phyloP scores from a whole-genome alignment of 2,113 vertebrate genomes.

The Spheniscus mendiculus region DNA sequence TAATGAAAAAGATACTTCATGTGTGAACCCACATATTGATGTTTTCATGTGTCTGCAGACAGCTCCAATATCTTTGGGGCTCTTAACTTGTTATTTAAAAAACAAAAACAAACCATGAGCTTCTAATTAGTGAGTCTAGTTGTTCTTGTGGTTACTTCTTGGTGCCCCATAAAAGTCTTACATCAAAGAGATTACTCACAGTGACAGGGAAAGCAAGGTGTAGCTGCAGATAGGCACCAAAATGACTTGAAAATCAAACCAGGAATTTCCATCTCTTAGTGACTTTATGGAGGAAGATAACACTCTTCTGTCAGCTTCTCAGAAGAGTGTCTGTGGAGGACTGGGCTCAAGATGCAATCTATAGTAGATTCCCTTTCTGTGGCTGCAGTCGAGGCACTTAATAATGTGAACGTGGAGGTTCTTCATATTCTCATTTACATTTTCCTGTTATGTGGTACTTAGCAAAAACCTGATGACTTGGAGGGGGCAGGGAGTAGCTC shows the following conservation, averaged over 20 bases:
- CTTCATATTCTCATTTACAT: not conserved
- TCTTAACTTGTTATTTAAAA: not conserved
- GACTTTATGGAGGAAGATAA: not conserved
- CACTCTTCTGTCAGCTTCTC: not conserved
- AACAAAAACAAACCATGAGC: rapidly evolving
- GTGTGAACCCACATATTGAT: not conserved
- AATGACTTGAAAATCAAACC: not conserved
- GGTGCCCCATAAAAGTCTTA: not conserved
- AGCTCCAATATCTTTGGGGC: not conserved
- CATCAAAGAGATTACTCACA: not conserved
- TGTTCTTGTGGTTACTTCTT: not conserved
- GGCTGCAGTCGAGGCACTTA: not conserved
- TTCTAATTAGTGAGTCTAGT: not conserved
- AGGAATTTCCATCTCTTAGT: not conserved
- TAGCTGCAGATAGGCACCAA: not conserved
- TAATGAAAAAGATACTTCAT: not conserved
- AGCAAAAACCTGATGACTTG: not conserved
- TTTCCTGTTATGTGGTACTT: not conserved
- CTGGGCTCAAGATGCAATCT: not conserved
- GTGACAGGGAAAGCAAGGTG: not conserved
- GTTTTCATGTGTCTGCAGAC: rapidly evolving
- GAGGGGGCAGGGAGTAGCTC: no score
- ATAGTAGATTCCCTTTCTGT: not conserved
- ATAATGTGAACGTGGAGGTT: not conserved
- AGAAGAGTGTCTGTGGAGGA: no score